These are phyloP conservation scores for Engraulis encrasicolus DNA, from an alignment of 2,113 vertebrate species.

Conservation along the genomic window DNA sequence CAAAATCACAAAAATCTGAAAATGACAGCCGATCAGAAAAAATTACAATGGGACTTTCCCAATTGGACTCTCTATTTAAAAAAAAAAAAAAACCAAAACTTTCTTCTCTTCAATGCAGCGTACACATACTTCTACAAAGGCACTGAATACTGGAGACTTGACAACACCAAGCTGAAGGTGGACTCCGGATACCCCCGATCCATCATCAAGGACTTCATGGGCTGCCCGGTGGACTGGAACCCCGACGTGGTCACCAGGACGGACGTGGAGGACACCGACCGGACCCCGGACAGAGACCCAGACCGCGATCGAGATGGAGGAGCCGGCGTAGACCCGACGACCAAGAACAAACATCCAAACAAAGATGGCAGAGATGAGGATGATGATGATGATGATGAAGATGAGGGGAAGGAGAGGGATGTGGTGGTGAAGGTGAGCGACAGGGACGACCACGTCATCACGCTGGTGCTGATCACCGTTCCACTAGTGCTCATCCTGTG, in stretches of 20 bases:
- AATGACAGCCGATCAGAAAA: too few species aligned
- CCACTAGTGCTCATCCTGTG: conserved; percentile 88
- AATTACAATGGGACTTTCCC: too few species aligned
- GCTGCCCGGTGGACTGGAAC: conserved; percentile 80
- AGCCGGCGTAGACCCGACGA: conserved; percentile 31
- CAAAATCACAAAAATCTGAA: too few species aligned
- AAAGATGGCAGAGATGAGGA: conserved; percentile 21
- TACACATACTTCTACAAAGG: conserved; percentile 97
- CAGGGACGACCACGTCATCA: conserved; percentile 83
- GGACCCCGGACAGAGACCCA: conserved; percentile 38
- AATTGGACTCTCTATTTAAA: too few species aligned
- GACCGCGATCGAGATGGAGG: conserved; percentile 47
- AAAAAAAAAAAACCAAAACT: not conserved
- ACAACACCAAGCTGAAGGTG: conserved; percentile 84
- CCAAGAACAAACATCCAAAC: not conserved
- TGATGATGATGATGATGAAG: conserved; percentile 34
- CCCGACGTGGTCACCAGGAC: conserved; percentile 60
- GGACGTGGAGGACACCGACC: conserved; percentile 40
- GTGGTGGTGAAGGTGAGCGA: conserved; percentile 88
- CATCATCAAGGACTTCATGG: conserved; percentile 95
- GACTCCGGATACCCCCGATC: conserved; percentile 94
- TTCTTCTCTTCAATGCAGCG: conserved; percentile 66
- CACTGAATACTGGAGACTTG: conserved; percentile 92
- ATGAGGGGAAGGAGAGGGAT: conserved; percentile 75
- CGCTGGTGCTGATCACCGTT: conserved; percentile 85